These are phyloP conservation scores for Pseudomugil gertrudae DNA, from an alignment of 2,797 vertebrate species.

Conservation along the genomic window DNA sequence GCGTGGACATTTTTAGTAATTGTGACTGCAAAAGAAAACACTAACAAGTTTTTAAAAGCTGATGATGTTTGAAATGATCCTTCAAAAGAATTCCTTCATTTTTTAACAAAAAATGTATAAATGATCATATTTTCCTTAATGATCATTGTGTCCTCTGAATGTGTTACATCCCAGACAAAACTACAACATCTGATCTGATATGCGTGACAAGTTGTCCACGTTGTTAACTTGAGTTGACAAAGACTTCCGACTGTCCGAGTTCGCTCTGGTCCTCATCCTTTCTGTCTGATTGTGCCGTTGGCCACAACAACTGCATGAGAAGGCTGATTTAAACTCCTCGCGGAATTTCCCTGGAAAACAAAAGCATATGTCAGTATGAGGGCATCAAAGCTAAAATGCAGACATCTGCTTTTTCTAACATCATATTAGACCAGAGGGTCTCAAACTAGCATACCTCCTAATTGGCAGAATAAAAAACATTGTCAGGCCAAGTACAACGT, in stretches of 20 bases:
- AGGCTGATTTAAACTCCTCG: constrained; percentile 96
- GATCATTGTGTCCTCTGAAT: constrained; percentile 6
- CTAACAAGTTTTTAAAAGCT: not conserved
- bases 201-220: constrained; percentile 88
- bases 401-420: not conserved
- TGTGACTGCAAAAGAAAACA: not conserved
- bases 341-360: constrained; percentile 90
- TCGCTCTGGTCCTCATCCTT: constrained; percentile 78
- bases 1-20: not conserved
- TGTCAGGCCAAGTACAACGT: too few relatives aligned
- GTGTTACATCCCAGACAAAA: not conserved
- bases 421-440: not conserved
- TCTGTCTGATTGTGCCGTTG: constrained; percentile 72
- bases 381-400: not conserved
- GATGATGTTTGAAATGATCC: not conserved
- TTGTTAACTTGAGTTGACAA: constrained; percentile 92
- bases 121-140: not conserved
- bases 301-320: constrained; percentile 87
- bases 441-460: too few relatives aligned
- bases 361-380: not conserved
- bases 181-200: constrained; percentile 87
- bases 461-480: too few relatives aligned
- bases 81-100: not conserved
- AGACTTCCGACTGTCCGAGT: constrained; percentile 94
- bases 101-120: not conserved